Conservation (phyloP, 2,888 invertebrate species). For the Synergus japonicus region DNA sequence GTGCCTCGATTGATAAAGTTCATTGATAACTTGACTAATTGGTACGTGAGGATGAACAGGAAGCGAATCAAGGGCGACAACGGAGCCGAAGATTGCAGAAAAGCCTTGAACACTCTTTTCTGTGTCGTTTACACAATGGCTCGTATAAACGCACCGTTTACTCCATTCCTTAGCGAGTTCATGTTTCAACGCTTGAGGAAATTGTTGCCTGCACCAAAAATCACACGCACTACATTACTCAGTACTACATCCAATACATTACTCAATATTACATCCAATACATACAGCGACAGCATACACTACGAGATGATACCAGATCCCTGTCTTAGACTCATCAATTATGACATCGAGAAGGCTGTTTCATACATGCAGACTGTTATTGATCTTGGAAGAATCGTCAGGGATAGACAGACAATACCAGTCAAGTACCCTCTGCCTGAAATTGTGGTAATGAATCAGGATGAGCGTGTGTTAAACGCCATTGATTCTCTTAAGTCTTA, state of each 20-base stretch:
- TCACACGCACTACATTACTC: too few species aligned
- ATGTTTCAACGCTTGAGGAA: constrained; percentile 94
- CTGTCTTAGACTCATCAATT: constrained; percentile 85
- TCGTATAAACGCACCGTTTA: constrained; percentile 97
- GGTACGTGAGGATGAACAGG: constrained; percentile 99
- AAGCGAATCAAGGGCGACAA: constrained; percentile 95
- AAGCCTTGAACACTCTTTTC: constrained; percentile 92
- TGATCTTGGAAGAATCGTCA: constrained; percentile 93
- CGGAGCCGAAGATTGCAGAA: constrained; percentile 88
- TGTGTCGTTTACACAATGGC: constrained; percentile 93
- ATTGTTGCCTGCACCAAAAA: constrained; percentile 78
- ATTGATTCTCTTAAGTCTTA: constrained; percentile 89
- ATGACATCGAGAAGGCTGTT: constrained; percentile 92
- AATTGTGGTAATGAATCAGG: constrained; percentile 95
- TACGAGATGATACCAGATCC: constrained; percentile 93
- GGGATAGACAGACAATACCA: constrained; percentile 96
- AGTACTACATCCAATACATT: too few species aligned
- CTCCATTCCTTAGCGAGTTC: constrained; percentile 96
- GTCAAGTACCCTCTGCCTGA: constrained; percentile 98
- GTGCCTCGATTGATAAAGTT: constrained; percentile 96
- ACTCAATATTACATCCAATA: constrained; percentile 64
- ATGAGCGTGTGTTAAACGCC: constrained; percentile 87
- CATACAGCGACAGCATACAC: constrained; percentile 88
- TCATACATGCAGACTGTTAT: constrained; percentile 96
- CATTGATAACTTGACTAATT: constrained; percentile 98